Conservation (phyloP, 2,797 vertebrate genomes). For the Diceros bicornis region DNA sequence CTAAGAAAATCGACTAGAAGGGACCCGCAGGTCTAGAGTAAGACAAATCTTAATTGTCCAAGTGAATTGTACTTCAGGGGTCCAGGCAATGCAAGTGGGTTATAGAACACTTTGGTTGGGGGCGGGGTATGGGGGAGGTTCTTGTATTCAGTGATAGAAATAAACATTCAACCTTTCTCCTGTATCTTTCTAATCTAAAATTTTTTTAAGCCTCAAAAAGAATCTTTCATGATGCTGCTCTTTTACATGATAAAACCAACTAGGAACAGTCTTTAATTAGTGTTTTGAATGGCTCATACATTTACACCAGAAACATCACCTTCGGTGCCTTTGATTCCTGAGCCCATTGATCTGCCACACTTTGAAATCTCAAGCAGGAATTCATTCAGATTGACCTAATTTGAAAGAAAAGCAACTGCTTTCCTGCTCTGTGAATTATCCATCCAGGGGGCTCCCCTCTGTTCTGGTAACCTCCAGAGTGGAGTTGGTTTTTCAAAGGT, state of each 20-base stretch:
- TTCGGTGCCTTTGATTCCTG: constrained; percentile 50
- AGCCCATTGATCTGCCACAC: constrained; percentile 65
- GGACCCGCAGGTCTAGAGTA: background rate
- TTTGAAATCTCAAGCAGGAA: constrained; percentile 77
- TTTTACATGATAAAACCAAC: constrained; percentile 66
- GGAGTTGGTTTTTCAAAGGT: background rate
- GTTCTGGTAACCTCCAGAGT: background rate
- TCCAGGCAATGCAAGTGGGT: background rate
- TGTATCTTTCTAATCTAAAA: background rate
- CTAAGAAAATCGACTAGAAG: background rate
- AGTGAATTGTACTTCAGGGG: background rate
- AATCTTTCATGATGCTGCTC: constrained; percentile 68
- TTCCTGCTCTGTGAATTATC: background rate
- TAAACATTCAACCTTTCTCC: background rate
- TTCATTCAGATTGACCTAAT: constrained; percentile 49
- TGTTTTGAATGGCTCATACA: constrained; percentile 38
- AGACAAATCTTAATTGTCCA: background rate
- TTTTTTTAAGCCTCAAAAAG: constrained; percentile 32
- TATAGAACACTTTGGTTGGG: background rate
- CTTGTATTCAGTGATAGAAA: background rate
- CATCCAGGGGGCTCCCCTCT: background rate
- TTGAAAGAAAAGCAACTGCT: constrained; percentile 59
- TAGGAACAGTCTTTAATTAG: constrained; percentile 64
- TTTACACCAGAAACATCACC: constrained; percentile 66
- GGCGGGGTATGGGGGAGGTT: fast-evolving